Evolutionary conservation across 2,888 invertebrate genomes (phyloP).

Genomic region (Coenonympha arcania): DNA sequence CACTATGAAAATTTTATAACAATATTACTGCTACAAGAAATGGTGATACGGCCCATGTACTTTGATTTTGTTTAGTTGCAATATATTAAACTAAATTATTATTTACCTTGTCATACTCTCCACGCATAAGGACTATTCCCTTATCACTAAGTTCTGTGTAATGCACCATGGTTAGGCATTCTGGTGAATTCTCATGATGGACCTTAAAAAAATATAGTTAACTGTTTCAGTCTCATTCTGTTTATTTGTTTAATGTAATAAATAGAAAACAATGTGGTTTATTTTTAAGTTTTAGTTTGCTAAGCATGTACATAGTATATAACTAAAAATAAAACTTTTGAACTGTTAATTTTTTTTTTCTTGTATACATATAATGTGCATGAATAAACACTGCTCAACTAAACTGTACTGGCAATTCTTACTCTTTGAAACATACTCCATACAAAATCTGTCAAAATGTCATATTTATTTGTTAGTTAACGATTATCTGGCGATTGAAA

Average conservation of each 20-base stretch:
- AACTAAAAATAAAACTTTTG: not conserved
- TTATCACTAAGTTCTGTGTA: slow-evolving; percentile 84
- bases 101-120: slow-evolving; percentile 82
- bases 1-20: too few species aligned
- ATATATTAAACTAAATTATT: not conserved
- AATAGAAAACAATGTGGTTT: not conserved
- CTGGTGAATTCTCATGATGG: slow-evolving; percentile 91
- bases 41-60: too few species aligned
- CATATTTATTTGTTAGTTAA: too few species aligned
- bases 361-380: too few species aligned
- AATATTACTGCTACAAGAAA: too few species aligned
- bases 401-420: too few species aligned
- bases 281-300: not conserved
- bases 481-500: too few species aligned
- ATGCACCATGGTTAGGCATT: slow-evolving; percentile 85
- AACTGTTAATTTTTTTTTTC: too few species aligned
- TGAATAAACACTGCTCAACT: too few species aligned
- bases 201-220: slow-evolving; percentile 58
- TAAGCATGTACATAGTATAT: not conserved
- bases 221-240: not conserved
- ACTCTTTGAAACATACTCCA: too few species aligned
- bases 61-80: too few species aligned
- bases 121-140: slow-evolving; percentile 86
- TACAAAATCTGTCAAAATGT: too few species aligned
- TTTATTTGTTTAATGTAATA: not conserved